Conservation (phyloP, 2,113 vertebrate species). For the Catharus bicknelli region DNA sequence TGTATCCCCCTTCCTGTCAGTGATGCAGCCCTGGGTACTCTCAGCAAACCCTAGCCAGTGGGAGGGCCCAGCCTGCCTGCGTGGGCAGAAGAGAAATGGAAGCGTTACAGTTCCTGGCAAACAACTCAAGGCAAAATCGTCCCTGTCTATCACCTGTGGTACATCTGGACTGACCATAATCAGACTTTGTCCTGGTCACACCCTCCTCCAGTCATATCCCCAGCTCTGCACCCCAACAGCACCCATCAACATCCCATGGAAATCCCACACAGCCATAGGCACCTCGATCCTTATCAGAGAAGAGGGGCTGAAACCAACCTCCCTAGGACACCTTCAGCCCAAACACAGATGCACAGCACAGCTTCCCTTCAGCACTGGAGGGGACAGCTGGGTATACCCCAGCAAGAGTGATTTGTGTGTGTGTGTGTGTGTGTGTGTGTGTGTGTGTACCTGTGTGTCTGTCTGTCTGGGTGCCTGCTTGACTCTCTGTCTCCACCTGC, state of each 20-base stretch:
- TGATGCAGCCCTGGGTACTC: not conserved
- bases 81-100: not conserved
- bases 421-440: too few relatives aligned
- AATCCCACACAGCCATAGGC: not conserved
- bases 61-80: not conserved
- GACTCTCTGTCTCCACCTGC: not conserved
- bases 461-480: too few relatives aligned
- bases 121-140: not conserved
- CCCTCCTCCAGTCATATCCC: not conserved
- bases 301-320: not conserved
- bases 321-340: not conserved
- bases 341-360: fast-evolving
- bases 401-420: too few relatives aligned
- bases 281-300: not conserved
- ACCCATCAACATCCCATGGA: fast-evolving
- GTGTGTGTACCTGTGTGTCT: too few relatives aligned
- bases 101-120: not conserved
- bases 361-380: not conserved
- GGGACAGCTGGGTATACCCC: not conserved
- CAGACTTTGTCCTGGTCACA: not conserved
- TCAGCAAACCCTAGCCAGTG: not conserved
- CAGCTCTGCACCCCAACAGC: not conserved
- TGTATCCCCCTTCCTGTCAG: fast-evolving
- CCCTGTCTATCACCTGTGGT: not conserved
- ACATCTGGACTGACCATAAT: not conserved